Evolutionary conservation across 2,888 invertebrate species (phyloP).

Genomic region (Geotrupes spiniger): DNA sequence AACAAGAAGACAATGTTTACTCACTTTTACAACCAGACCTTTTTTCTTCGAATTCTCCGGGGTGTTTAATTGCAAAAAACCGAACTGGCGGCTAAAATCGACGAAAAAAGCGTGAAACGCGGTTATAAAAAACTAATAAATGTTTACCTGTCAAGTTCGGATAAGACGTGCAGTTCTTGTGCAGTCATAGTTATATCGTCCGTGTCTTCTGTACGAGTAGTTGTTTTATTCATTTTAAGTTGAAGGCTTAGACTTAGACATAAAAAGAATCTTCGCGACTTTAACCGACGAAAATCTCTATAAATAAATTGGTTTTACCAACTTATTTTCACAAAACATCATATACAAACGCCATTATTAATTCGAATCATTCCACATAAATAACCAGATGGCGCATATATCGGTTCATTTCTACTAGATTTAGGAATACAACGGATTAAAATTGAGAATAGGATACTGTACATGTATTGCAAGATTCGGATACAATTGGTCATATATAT

Average conservation of each 20-base stretch:
- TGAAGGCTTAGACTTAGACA: conserved; percentile 13
- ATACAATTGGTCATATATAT: no score
- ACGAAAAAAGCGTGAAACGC: conserved; percentile 16
- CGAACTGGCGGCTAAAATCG: conserved; percentile 85
- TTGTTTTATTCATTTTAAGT: conserved; percentile 42
- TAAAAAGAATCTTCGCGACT: conserved; percentile 9
- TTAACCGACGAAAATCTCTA: conserved; percentile 5
- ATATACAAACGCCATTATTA: no score
- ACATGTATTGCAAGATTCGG: no score
- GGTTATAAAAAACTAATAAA: neutral
- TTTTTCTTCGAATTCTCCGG: conserved; percentile 80
- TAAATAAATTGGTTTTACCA: conserved; percentile 4
- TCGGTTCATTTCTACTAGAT: no score
- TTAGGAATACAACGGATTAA: no score
- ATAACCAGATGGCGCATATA: no score
- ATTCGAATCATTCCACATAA: no score
- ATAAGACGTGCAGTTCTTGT: conserved; percentile 80
- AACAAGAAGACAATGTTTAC: conserved; percentile 13
- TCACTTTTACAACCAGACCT: conserved; percentile 73
- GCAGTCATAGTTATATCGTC: conserved; percentile 59
- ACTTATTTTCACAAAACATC: conserved; percentile 1
- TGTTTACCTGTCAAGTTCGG: conserved; percentile 79
- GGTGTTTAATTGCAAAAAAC: conserved; percentile 78
- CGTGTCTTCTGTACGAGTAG: conserved; percentile 37
- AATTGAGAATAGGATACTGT: no score